Conservation (phyloP, 2,113 vertebrate species). For the Seriola rivoliana region DNA sequence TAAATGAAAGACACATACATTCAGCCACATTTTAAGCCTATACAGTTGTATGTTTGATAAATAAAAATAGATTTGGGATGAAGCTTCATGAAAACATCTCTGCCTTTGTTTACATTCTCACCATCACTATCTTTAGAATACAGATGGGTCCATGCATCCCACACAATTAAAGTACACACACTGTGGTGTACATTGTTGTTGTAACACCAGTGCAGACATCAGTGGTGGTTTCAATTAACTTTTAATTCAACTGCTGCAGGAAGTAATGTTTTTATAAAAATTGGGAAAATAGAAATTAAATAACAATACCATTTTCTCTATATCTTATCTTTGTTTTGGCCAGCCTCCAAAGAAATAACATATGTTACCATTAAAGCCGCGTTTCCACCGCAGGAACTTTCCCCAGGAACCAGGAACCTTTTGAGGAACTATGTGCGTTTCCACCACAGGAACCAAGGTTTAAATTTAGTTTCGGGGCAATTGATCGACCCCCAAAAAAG, state of each 20-base stretch:
- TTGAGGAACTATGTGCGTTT: no score
- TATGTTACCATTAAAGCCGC: neutral
- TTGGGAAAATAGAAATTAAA: neutral
- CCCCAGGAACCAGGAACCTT: no score
- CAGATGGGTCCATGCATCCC: conserved; percentile 39
- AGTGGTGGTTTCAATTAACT: neutral
- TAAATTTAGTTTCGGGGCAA: no score
- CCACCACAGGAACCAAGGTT: no score
- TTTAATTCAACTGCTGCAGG: neutral
- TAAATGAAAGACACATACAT: neutral
- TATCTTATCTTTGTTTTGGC: neutral
- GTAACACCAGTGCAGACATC: neutral
- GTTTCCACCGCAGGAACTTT: no score
- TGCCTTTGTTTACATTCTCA: conserved; percentile 63
- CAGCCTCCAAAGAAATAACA: conserved; percentile 5
- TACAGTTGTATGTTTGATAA: neutral
- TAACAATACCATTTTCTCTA: neutral
- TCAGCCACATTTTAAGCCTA: neutral
- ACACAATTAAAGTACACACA: neutral
- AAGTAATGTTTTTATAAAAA: neutral
- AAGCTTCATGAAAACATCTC: conserved; percentile 20
- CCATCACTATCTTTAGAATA: conserved; percentile 38
- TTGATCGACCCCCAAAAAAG: no score
- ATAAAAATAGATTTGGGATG: conserved; percentile 6
- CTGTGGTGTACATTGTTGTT: no score